Conservation (phyloP, 1,140 invertebrate species). For the Lepidurus packardi region DNA sequence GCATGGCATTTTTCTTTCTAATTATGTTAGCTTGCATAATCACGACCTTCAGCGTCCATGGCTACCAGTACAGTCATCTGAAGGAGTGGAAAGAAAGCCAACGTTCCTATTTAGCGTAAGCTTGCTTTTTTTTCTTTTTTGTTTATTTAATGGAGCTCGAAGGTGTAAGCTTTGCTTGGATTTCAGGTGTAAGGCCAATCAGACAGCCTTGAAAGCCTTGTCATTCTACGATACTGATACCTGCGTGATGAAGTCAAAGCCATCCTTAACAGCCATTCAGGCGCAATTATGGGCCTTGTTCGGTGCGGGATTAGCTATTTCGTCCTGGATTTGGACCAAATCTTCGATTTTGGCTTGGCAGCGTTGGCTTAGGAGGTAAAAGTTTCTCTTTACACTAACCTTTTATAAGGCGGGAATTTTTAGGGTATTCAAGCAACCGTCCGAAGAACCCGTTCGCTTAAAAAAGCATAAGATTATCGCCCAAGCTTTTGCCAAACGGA, state of each 20-base stretch:
- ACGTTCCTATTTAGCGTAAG: conserved; percentile 73
- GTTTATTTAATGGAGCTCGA: conserved; percentile 24
- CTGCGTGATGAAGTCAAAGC: conserved; percentile 62
- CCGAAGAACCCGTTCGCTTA: conserved; percentile 49
- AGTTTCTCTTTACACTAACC: conserved; percentile 20
- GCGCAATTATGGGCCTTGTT: conserved; percentile 75
- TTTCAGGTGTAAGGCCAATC: conserved; percentile 46
- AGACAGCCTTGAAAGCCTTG: conserved; percentile 40
- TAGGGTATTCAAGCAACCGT: conserved; percentile 38
- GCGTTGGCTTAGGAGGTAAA: conserved; percentile 70
- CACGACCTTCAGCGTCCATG: conserved; percentile 72
- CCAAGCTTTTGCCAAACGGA: conserved; percentile 79
- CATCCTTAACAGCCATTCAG: conserved; percentile 73
- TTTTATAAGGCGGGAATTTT: conserved; percentile 39
- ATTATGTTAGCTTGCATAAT: conserved; percentile 58
- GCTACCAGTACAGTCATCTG: conserved; percentile 69
- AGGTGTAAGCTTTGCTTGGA: conserved; percentile 1
- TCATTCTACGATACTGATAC: conserved; percentile 39
- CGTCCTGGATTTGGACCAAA: conserved; percentile 84
- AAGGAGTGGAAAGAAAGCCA: conserved; percentile 67
- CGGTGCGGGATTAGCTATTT: conserved; percentile 77
- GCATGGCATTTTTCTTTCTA: conserved; percentile 67
- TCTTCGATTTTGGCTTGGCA: conserved; percentile 76
- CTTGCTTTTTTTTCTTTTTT: conserved; percentile 37
- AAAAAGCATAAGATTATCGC: conserved; percentile 87